A percentile compares a stretch with the other conserved stretches of the same genome.
These are phyloP conservation scores for Motacilla tschutschensis DNA, from an alignment of 2,113 vertebrate genomes.

Conservation along the genomic window DNA sequence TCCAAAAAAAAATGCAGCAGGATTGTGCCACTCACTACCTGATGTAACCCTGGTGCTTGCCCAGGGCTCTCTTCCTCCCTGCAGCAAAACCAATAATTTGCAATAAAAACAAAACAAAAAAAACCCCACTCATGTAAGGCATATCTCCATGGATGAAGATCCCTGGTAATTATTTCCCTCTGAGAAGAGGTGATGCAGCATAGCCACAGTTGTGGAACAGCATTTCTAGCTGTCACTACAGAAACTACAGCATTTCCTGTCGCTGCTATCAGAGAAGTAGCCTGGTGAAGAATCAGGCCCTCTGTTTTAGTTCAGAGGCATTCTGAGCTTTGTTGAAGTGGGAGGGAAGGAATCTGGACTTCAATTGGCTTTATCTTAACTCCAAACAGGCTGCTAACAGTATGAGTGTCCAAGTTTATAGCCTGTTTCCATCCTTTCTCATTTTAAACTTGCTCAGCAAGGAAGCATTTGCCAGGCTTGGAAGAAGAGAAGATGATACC, in stretches of 20 bases:
- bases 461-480: not conserved
- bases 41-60: not conserved
- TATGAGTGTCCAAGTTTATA: not conserved
- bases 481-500: not conserved
- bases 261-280: not conserved
- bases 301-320: not conserved
- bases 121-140: not conserved
- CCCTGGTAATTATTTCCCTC: not conserved
- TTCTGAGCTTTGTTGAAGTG: not conserved
- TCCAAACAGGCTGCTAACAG: not conserved
- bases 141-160: not conserved
- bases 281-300: not conserved
- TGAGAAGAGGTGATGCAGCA: not conserved
- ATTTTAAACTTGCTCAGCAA: not conserved
- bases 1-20: not conserved
- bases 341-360: not conserved
- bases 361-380: not conserved
- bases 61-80: not conserved
- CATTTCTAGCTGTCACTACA: not conserved
- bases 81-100: not conserved
- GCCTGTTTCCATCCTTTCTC: not conserved
- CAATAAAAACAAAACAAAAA: not conserved
- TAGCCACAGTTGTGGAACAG: not conserved
- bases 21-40: not conserved
- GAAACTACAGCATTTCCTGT: not conserved